Percentiles rank a stretch among this genome's conserved stretches.
phyloP scores from a whole-genome alignment of 1,140 invertebrate species.

The Brachionus rubens region DNA sequence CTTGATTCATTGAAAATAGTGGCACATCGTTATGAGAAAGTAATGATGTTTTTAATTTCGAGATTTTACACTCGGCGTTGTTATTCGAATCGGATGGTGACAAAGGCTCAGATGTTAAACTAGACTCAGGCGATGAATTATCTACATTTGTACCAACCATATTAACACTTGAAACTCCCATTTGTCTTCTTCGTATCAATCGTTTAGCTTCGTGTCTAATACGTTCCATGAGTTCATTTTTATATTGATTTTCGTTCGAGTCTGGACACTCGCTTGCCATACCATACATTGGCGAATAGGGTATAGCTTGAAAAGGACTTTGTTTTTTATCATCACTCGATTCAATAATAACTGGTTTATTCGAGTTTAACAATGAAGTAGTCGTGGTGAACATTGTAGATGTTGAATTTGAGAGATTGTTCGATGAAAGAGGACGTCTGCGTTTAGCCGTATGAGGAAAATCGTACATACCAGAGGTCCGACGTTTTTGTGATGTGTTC shows the following conservation, averaged over 20 bases:
- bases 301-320: not conserved
- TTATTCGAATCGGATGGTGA: not conserved
- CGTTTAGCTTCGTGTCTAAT: conserved; percentile 25
- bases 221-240: conserved; percentile 8
- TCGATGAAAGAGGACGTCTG: not conserved
- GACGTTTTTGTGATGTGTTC: conserved; percentile 36
- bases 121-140: not conserved
- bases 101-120: not conserved
- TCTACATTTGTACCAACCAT: not conserved
- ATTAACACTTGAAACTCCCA: not conserved
- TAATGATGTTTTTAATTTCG: not conserved
- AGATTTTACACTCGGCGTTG: not conserved
- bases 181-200: not conserved
- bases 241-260: not conserved
- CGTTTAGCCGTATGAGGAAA: conserved; percentile 30
- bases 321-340: not conserved
- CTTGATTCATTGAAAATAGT: conserved; percentile 87
- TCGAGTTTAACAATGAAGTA: not conserved
- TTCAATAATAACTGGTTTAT: not conserved
- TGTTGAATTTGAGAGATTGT: not conserved
- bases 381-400: not conserved
- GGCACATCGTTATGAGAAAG: conserved; percentile 68
- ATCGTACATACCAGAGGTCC: conserved; percentile 5
- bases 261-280: not conserved
- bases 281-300: not conserved